A percentile compares a stretch with the other conserved stretches of the same genome.
Evolutionary conservation across 92 coral and sea anemone genomes (phyloP).

Genomic region (Epizoanthus ramosus): DNA sequence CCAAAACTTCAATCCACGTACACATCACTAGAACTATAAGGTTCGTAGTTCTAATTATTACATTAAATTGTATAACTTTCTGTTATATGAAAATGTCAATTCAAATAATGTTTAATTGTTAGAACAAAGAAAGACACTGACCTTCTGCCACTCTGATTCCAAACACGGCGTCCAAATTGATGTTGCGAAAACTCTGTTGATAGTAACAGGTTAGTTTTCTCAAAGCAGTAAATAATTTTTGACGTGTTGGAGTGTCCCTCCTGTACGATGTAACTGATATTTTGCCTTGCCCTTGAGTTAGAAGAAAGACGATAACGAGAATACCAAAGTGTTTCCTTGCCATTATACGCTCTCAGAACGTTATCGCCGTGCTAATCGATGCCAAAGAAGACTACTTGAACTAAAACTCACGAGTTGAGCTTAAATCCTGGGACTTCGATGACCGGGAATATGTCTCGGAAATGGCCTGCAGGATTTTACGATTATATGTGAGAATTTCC

Average conservation of each 20-base stretch:
- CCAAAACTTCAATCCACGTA: too few relatives aligned
- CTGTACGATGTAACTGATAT: background rate
- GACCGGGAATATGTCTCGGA: background rate
- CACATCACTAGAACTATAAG: too few relatives aligned
- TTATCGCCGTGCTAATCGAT: background rate
- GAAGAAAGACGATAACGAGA: background rate
- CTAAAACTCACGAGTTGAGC: background rate
- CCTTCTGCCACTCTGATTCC: constrained; percentile 86
- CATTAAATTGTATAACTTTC: background rate
- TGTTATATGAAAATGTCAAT: background rate
- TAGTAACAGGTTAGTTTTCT: constrained; percentile 57
- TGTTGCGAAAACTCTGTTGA: constrained; percentile 45
- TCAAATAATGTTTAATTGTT: background rate
- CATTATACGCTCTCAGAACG: background rate
- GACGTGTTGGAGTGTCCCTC: background rate
- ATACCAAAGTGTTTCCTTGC: constrained; percentile 3
- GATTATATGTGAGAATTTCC: background rate
- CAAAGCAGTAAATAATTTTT: constrained; percentile 33
- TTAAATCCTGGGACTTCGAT: background rate
- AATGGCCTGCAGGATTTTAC: background rate
- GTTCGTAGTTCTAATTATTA: background rate
- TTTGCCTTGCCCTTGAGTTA: background rate
- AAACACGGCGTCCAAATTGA: constrained; percentile 76
- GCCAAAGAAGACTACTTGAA: background rate
- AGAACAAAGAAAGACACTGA: constrained; percentile 26